These are phyloP conservation scores for Datnioides undecimradiatus DNA, from an alignment of 2,113 vertebrate genomes.

Conservation along the genomic window DNA sequence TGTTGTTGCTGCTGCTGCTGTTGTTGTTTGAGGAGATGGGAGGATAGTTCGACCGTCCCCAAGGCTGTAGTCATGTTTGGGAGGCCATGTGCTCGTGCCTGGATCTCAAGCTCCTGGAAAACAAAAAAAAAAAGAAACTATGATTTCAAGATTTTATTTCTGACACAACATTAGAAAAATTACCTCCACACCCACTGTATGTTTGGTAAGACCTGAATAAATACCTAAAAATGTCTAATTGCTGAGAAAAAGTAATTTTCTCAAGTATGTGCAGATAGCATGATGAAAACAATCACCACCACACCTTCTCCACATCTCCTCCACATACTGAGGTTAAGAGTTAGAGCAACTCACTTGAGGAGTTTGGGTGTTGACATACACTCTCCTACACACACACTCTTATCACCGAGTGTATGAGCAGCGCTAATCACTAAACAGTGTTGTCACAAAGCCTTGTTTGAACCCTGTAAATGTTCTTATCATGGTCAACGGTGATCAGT, in stretches of 20 bases:
- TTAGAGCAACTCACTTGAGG: background rate
- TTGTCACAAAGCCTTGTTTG: constrained; percentile 22
- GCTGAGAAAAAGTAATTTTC: background rate
- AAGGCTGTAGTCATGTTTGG: constrained; percentile 86
- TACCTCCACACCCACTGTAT: background rate
- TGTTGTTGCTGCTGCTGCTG: constrained; percentile 82
- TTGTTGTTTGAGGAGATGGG: constrained; percentile 89
- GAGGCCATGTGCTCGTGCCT: constrained; percentile 93
- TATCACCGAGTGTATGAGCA: background rate
- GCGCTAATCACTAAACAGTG: background rate
- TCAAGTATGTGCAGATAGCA: background rate
- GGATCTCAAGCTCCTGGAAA: constrained; percentile 95
- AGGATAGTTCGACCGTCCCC: constrained; percentile 84
- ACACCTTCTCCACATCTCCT: constrained; percentile 20
- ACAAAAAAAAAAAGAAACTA: constrained; percentile 17
- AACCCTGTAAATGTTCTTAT: constrained; percentile 8
- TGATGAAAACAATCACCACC: background rate
- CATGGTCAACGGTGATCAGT: background rate
- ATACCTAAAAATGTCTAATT: background rate
- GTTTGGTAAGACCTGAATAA: background rate
- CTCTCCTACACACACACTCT: constrained; percentile 1
- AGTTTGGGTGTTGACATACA: background rate
- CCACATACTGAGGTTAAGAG: constrained; percentile 29
- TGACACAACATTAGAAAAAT: background rate
- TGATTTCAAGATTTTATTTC: background rate